Conservation (phyloP, 2,113 vertebrate species). For the Phylloscopus trochilus region DNA sequence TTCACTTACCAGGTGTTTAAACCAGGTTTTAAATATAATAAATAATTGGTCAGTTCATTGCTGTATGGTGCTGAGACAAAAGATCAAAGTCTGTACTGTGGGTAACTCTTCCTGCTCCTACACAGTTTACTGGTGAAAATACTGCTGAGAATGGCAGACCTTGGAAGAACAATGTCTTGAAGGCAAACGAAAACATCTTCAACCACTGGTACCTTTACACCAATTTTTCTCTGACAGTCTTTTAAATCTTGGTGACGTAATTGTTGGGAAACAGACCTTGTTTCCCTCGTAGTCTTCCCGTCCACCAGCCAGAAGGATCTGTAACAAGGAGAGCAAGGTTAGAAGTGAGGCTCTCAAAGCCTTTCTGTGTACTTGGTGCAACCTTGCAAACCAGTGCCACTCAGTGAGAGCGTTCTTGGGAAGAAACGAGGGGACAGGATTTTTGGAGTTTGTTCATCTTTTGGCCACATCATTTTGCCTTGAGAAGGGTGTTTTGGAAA, state of each 20-base stretch:
- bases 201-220: neutral
- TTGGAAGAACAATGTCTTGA: neutral
- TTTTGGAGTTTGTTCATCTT: neutral
- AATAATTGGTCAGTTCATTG: conserved; percentile 82
- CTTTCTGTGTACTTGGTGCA: neutral
- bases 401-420: too few relatives aligned
- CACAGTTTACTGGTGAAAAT: neutral
- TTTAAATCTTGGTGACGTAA: conserved; percentile 93
- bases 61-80: neutral
- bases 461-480: neutral
- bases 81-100: neutral
- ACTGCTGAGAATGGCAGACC: neutral
- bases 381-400: neutral
- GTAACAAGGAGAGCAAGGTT: neutral
- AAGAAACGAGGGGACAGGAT: neutral
- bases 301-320: conserved; percentile 99
- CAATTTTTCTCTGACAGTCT: neutral
- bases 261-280: conserved; percentile 98
- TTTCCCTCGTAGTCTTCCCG: conserved; percentile 90
- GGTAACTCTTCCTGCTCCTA: neutral
- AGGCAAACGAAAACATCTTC: neutral
- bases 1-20: conserved; percentile 10
- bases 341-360: neutral
- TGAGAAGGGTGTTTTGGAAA: neutral
- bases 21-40: conserved; percentile 94